These are phyloP conservation scores for Zoanthus gigantus DNA, from an alignment of 92 coral and sea anemone species.

Conservation along the genomic window DNA sequence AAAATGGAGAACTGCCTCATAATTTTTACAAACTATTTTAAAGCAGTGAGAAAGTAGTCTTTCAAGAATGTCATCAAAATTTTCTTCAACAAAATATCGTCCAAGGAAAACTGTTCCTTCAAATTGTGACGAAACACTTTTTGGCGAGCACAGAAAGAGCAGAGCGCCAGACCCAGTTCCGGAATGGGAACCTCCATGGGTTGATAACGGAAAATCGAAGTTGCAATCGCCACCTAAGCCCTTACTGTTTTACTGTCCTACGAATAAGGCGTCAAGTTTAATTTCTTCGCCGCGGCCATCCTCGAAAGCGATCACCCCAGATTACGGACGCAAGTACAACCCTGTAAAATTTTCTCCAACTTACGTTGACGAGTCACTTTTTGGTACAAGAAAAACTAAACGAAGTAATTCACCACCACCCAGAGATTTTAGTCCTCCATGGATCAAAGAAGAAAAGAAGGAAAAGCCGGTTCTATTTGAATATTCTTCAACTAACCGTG, in stretches of 20 bases:
- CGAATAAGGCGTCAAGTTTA: slow-evolving; percentile 13
- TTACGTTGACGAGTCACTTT: slow-evolving; percentile 78
- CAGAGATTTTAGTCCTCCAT: slow-evolving; percentile 75
- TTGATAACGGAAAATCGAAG: slow-evolving; percentile 70
- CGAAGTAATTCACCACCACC: slow-evolving; percentile 69
- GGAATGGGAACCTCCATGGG: slow-evolving; percentile 92
- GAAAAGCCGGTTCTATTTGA: slow-evolving; percentile 74
- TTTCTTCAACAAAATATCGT: slow-evolving; percentile 12
- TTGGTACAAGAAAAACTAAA: slow-evolving; percentile 72
- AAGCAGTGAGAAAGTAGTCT: not conserved
- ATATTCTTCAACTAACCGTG: slow-evolving; percentile 42
- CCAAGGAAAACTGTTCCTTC: slow-evolving; percentile 74
- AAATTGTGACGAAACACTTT: slow-evolving; percentile 85
- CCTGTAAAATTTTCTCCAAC: slow-evolving; percentile 82
- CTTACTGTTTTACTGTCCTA: slow-evolving; percentile 88
- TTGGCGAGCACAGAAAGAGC: slow-evolving; percentile 79
- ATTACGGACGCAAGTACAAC: slow-evolving; percentile 56
- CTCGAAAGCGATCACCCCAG: slow-evolving; percentile 51
- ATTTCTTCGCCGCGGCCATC: slow-evolving; percentile 57
- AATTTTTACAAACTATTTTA: not conserved
- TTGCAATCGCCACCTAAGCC: slow-evolving; percentile 76
- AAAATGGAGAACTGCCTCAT: not conserved
- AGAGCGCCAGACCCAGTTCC: slow-evolving; percentile 69
- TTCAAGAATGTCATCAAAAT: slow-evolving; percentile 3
- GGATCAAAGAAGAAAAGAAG: slow-evolving; percentile 68